These are phyloP conservation scores for Heteractis magnifica DNA, from an alignment of 92 coral and sea anemone species.

Conservation along the genomic window DNA sequence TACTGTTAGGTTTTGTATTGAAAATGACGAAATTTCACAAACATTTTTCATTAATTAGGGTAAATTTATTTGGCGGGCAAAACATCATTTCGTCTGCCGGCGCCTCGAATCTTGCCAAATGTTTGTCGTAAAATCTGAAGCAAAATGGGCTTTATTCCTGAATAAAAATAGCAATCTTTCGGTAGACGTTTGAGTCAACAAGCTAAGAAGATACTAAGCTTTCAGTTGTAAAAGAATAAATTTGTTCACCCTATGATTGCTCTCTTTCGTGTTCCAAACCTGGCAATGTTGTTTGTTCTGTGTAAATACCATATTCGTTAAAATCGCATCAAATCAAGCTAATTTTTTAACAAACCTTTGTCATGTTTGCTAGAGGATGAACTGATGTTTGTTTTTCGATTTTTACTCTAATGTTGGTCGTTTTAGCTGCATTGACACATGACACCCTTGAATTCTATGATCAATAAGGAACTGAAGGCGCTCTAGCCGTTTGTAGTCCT, in stretches of 20 bases:
- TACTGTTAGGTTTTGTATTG: neutral
- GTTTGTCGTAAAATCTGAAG: too few relatives aligned
- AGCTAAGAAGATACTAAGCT: too few relatives aligned
- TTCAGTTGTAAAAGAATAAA: neutral
- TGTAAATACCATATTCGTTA: neutral
- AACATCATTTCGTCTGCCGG: too few relatives aligned
- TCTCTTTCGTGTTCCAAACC: neutral
- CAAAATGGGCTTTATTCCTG: too few relatives aligned
- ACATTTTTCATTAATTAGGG: too few relatives aligned
- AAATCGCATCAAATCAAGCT: neutral
- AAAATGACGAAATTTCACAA: neutral
- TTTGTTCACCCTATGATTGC: neutral
- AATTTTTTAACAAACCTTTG: neutral
- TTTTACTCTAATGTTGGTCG: neutral
- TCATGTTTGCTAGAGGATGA: neutral
- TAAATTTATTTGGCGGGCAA: too few relatives aligned
- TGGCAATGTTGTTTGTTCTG: neutral
- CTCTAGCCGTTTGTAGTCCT: neutral
- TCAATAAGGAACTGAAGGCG: neutral
- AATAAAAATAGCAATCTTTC: too few relatives aligned
- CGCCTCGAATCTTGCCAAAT: too few relatives aligned
- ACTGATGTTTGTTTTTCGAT: neutral
- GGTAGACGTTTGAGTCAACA: too few relatives aligned
- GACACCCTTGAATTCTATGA: neutral
- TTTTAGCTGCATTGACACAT: neutral